Evolutionary conservation across 2,113 vertebrate species (phyloP).

Genomic region (Salvelinus alpinus): DNA sequence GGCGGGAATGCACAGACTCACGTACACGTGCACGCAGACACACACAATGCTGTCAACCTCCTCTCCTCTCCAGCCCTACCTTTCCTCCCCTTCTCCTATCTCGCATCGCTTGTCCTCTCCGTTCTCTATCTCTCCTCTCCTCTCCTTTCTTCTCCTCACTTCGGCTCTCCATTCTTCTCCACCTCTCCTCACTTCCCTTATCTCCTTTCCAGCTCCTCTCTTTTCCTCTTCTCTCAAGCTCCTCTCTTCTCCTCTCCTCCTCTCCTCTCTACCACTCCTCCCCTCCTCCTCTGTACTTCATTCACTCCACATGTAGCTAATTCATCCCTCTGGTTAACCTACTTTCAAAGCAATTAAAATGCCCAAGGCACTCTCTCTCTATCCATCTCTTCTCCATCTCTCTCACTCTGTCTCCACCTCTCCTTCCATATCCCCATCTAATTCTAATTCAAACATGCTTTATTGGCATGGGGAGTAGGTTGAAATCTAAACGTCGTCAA

Average conservation of each 20-base stretch:
- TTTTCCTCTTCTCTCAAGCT: neutral
- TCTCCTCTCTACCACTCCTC: neutral
- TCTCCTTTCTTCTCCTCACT: neutral
- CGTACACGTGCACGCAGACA: neutral
- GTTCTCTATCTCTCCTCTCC: neutral
- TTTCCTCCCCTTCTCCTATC: neutral
- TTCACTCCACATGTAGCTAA: slow-evolving; percentile 33
- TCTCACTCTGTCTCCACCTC: slow-evolving; percentile 3
- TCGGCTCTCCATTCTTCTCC: neutral
- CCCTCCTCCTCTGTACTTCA: slow-evolving; percentile 5
- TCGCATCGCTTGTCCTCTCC: neutral
- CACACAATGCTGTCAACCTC: neutral
- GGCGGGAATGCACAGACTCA: neutral
- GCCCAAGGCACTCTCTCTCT: slow-evolving; percentile 23
- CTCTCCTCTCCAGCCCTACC: neutral
- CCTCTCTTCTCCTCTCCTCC: neutral
- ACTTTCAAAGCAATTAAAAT: slow-evolving; percentile 48
- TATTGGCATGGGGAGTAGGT: too few relatives aligned
- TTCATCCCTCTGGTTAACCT: slow-evolving; percentile 49
- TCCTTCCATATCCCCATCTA: neutral
- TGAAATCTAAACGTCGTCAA: too few relatives aligned
- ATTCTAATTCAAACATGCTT: too few relatives aligned
- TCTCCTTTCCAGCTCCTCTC: neutral
- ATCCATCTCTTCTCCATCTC: neutral
- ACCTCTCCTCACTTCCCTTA: neutral